These are phyloP conservation scores for Meloe dianella DNA, from an alignment of 2,888 invertebrate genomes.

Conservation along the genomic window DNA sequence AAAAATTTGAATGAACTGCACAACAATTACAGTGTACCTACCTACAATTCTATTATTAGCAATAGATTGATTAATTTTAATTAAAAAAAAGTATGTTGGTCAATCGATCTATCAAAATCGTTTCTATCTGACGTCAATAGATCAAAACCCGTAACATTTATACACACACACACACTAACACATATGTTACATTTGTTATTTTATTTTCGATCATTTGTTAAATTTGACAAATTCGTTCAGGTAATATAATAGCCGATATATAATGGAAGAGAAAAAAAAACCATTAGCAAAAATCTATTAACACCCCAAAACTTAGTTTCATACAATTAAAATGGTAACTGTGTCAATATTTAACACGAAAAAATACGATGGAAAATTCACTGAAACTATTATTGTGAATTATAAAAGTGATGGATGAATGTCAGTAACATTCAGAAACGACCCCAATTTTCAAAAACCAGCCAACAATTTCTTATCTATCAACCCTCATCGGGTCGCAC, in stretches of 20 bases:
- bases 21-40: background rate
- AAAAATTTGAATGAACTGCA: background rate
- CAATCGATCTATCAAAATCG: background rate
- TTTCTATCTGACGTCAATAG: background rate
- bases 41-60: background rate
- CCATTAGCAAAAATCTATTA: constrained; percentile 41
- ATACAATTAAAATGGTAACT: constrained; percentile 22
- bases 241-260: constrained; percentile 16
- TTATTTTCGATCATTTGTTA: constrained; percentile 24
- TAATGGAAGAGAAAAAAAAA: constrained; percentile 31
- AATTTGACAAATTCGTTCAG: constrained; percentile 32
- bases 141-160: background rate
- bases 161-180: background rate
- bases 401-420: constrained; percentile 9
- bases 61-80: background rate
- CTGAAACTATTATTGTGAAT: background rate
- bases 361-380: background rate
- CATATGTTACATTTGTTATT: background rate
- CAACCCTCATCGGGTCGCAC: background rate
- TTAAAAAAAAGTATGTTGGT: background rate
- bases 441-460: background rate
- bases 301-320: constrained; percentile 37
- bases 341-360: constrained; percentile 27
- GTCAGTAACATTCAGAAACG: background rate
- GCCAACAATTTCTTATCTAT: background rate